Evolutionary conservation across 2,113 vertebrate species (phyloP).

Genomic region (Mustela lutreola): DNA sequence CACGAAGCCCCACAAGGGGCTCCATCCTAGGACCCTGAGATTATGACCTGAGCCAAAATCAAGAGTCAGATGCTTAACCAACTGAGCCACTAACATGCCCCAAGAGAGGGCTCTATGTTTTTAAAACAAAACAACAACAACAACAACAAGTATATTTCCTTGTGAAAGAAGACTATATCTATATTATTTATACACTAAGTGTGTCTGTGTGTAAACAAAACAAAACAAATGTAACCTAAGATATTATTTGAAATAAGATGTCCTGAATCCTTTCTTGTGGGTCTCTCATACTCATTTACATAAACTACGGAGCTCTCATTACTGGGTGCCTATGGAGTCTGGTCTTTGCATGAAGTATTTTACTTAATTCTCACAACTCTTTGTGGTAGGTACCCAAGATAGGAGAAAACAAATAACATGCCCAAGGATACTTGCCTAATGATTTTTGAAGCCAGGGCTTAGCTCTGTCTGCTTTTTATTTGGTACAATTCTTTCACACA

Average conservation of each 20-base stretch:
- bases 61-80: neutral
- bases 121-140: neutral
- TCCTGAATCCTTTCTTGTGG: neutral
- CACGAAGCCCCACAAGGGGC: neutral
- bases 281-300: neutral
- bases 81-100: neutral
- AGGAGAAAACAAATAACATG: neutral
- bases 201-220: neutral
- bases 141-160: neutral
- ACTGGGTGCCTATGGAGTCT: neutral
- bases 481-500: neutral
- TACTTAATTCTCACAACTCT: neutral
- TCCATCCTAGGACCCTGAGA: neutral
- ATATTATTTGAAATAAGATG: neutral
- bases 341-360: neutral
- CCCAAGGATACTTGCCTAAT: neutral
- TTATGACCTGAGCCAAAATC: neutral
- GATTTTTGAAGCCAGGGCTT: neutral
- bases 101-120: neutral
- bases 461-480: neutral
- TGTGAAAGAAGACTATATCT: neutral
- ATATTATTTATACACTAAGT: neutral
- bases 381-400: neutral
- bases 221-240: neutral
- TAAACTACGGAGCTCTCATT: neutral